Conservation (phyloP, 1,140 invertebrate genomes). For the Aphis craccivora region DNA sequence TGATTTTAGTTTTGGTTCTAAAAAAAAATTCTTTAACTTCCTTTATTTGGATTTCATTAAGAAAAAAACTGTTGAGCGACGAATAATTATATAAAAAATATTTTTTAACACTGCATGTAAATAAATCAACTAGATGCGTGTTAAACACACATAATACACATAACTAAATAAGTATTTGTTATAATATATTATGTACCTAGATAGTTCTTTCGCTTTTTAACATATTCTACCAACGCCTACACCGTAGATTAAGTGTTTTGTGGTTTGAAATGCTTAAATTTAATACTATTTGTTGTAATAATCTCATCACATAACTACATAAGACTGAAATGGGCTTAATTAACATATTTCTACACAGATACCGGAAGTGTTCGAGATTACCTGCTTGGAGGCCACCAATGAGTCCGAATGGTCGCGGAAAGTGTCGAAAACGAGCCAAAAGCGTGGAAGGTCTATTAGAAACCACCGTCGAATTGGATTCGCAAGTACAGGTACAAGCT, state of each 20-base stretch:
- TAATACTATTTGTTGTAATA: background rate
- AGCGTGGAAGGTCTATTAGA: conserved; percentile 61
- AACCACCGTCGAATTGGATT: conserved; percentile 30
- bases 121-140: background rate
- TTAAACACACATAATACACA: background rate
- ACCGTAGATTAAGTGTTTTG: background rate
- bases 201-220: background rate
- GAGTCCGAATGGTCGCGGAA: conserved; percentile 58
- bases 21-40: too few species aligned
- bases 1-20: background rate
- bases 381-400: conserved; percentile 63
- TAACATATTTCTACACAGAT: conserved; percentile 52
- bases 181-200: background rate
- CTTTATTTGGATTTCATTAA: too few species aligned
- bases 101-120: background rate
- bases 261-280: background rate
- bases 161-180: too few species aligned
- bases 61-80: too few species aligned
- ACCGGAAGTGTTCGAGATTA: conserved; percentile 64
- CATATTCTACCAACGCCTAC: too few species aligned
- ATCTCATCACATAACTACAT: background rate
- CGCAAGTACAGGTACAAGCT: conserved; percentile 66
- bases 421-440: conserved; percentile 56
- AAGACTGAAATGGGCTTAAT: background rate
- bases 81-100: background rate